Conservation (phyloP, 1,140 invertebrate species). For the Drosophila navojoa region DNA sequence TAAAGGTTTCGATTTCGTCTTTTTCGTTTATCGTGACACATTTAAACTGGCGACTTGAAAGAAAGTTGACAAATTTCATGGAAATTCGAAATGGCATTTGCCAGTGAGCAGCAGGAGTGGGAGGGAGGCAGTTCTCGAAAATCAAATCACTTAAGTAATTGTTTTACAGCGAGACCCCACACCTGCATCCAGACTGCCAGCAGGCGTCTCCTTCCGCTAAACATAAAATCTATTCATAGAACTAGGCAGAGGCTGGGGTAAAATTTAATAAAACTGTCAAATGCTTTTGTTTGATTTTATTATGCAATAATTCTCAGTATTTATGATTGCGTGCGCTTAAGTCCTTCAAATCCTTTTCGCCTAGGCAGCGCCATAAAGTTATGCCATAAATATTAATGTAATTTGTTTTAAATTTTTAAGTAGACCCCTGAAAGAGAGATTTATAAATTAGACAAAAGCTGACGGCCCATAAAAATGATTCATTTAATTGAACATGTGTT, state of each 20-base stretch:
- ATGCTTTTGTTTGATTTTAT: slow-evolving; percentile 46
- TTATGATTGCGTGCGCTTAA: slow-evolving; percentile 37
- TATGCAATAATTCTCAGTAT: slow-evolving; percentile 41
- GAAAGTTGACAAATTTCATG: slow-evolving; percentile 17
- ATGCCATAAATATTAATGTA: slow-evolving; percentile 71
- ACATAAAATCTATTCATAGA: slow-evolving; percentile 27
- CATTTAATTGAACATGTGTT: slow-evolving; percentile 62
- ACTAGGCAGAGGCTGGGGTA: neutral
- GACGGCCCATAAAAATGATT: slow-evolving; percentile 61
- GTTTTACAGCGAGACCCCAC: slow-evolving; percentile 16
- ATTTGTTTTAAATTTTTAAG: slow-evolving; percentile 55
- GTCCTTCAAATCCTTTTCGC: slow-evolving; percentile 48
- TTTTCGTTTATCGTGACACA: neutral
- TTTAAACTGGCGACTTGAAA: slow-evolving; percentile 25
- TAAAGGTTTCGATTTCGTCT: neutral
- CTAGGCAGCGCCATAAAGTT: slow-evolving; percentile 47
- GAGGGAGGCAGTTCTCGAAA: neutral
- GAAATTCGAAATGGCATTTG: slow-evolving; percentile 13
- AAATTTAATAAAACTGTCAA: slow-evolving; percentile 72
- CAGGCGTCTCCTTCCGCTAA: neutral
- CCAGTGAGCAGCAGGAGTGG: neutral
- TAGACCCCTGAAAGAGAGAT: slow-evolving; percentile 19
- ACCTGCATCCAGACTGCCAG: neutral
- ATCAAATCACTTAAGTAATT: slow-evolving; percentile 45
- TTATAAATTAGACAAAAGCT: slow-evolving; percentile 37